Percentiles rank a stretch among this genome's conserved stretches.
These are phyloP conservation scores for Lottia gigantea DNA, from an alignment of 2,888 invertebrate genomes.

Conservation along the genomic window DNA sequence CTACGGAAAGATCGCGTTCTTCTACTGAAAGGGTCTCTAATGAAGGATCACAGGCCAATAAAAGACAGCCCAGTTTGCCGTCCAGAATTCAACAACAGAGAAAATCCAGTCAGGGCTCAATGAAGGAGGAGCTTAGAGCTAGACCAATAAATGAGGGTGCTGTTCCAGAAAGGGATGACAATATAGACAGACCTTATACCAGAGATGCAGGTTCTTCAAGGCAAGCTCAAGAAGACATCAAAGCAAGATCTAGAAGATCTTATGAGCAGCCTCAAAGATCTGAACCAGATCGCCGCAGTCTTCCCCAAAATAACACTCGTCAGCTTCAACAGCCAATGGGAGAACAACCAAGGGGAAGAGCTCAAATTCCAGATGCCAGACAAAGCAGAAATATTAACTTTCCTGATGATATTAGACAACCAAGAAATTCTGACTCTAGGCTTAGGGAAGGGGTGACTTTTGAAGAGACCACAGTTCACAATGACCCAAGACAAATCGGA, in stretches of 20 bases:
- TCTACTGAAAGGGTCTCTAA: slow-evolving; percentile 6
- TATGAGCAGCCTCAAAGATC: no score
- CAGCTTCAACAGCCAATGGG: slow-evolving; percentile 5
- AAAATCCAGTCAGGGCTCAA: no score
- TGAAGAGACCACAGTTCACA: not conserved
- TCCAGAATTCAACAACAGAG: no score
- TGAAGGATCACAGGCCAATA: not conserved
- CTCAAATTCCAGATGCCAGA: not conserved
- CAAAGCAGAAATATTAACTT: slow-evolving; percentile 5
- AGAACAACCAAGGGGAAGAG: slow-evolving; percentile 20
- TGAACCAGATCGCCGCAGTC: slow-evolving; percentile 1
- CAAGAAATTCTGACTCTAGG: not conserved
- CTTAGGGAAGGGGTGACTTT: not conserved
- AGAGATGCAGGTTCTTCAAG: no score
- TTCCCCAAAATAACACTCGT: not conserved
- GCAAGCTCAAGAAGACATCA: no score
- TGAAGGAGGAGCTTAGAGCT: no score
- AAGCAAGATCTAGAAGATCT: no score
- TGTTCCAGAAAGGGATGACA: no score
- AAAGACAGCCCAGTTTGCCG: not conserved
- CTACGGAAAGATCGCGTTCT: not conserved
- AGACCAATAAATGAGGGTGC: no score
- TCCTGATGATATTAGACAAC: not conserved
- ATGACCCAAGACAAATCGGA: not conserved
- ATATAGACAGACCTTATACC: no score